Conservation (phyloP, 2,888 invertebrate species). For the Anarsia innoxiella region DNA sequence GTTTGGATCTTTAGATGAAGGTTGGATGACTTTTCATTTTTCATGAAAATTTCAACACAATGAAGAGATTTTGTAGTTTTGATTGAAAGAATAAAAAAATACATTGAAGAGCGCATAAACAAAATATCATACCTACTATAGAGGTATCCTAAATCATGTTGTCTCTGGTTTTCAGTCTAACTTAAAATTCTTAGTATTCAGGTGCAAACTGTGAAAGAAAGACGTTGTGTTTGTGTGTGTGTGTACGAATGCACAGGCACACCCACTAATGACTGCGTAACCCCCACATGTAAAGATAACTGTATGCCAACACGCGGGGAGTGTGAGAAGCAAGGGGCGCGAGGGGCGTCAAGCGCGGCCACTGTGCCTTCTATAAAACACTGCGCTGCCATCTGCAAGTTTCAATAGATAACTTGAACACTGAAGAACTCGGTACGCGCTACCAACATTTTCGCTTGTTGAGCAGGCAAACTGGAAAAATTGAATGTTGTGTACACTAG, state of each 20-base stretch:
- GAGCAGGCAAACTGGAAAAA: constrained; percentile 32
- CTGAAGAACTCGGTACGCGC: constrained; percentile 61
- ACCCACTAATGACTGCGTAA: constrained; percentile 25
- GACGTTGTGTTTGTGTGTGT: constrained; percentile 27
- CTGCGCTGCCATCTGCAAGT: constrained; percentile 73
- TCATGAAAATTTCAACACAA: too few relatives aligned
- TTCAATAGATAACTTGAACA: constrained; percentile 72
- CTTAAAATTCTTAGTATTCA: too few relatives aligned
- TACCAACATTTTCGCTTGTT: constrained; percentile 53
- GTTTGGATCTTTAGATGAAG: too few relatives aligned
- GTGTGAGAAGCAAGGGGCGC: constrained; percentile 26
- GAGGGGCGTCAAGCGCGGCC: constrained; percentile 32
- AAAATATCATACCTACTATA: too few relatives aligned
- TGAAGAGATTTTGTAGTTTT: too few relatives aligned
- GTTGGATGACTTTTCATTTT: too few relatives aligned
- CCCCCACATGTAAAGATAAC: constrained; percentile 27
- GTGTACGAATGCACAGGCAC: constrained; percentile 26
- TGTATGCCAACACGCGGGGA: constrained; percentile 22
- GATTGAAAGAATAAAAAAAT: too few relatives aligned
- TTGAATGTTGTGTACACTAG: constrained; percentile 55
- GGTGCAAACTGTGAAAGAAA: constrained; percentile 29
- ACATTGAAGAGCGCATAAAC: too few relatives aligned
- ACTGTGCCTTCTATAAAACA: constrained; percentile 65
- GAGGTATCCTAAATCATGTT: too few relatives aligned
- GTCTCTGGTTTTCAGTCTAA: too few relatives aligned